phyloP scores from a whole-genome alignment of 2,797 vertebrate genomes.

The Sarcoramphus papa region DNA sequence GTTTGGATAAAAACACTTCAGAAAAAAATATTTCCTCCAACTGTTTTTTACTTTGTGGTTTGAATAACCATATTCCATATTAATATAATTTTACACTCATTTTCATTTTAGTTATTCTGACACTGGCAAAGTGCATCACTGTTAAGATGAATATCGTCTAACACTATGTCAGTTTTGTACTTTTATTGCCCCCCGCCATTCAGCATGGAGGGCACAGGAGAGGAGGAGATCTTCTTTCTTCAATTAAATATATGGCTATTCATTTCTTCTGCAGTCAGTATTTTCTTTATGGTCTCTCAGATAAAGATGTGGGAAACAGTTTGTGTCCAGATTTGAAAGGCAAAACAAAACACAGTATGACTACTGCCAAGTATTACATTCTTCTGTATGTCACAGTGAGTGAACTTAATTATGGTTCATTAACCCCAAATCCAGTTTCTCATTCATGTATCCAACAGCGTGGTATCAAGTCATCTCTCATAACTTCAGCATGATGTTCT shows the following conservation, averaged over 20 bases:
- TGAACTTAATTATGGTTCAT: slow-evolving; percentile 58
- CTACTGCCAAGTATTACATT: slow-evolving; percentile 24
- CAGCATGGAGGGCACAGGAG: background rate
- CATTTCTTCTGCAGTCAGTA: background rate
- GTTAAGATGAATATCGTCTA: background rate
- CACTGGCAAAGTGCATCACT: background rate
- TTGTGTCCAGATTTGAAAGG: slow-evolving; percentile 33
- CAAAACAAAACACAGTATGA: slow-evolving; percentile 36
- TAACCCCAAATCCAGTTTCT: slow-evolving; percentile 40
- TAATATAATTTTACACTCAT: background rate
- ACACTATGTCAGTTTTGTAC: background rate
- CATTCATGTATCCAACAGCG: slow-evolving; percentile 18
- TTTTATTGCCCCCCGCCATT: background rate
- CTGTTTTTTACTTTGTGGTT: background rate
- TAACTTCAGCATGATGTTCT: slow-evolving; percentile 41
- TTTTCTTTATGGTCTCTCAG: background rate
- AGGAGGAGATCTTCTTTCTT: background rate
- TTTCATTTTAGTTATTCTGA: background rate
- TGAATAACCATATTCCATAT: background rate
- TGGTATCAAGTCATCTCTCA: slow-evolving; percentile 41
- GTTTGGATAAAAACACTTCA: background rate
- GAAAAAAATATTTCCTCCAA: background rate
- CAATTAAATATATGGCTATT: background rate
- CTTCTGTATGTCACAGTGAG: slow-evolving; percentile 49
- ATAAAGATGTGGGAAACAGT: slow-evolving; percentile 33